phyloP scores from a whole-genome alignment of 2,113 vertebrate genomes.

The Ondatra zibethicus region DNA sequence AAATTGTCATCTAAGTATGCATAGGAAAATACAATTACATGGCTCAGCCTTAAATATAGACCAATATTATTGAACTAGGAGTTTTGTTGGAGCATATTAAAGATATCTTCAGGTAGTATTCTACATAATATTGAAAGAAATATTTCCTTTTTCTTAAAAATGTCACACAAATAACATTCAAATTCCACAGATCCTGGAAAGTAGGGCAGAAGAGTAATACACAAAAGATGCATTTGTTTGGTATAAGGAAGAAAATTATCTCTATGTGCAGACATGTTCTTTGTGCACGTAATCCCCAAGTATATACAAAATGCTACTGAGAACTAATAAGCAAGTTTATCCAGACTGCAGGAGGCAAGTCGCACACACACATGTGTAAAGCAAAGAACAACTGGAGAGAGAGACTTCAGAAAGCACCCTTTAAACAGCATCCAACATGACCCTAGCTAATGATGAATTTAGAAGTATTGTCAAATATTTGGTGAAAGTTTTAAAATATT shows the following conservation, averaged over 20 bases:
- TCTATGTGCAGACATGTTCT: slow-evolving; percentile 14
- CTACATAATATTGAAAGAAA: not conserved
- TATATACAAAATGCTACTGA: not conserved
- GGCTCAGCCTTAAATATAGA: not conserved
- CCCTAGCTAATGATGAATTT: not conserved
- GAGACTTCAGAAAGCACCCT: not conserved
- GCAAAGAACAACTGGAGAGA: not conserved
- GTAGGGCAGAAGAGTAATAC: not conserved
- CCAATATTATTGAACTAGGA: not conserved
- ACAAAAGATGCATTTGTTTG: not conserved
- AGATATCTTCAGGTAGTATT: not conserved
- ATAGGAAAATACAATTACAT: not conserved
- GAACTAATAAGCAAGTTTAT: slow-evolving; percentile 7
- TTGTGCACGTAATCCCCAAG: not conserved
- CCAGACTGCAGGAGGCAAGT: not conserved
- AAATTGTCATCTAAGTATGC: not conserved
- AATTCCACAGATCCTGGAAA: not conserved
- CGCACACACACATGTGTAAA: not conserved
- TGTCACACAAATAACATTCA: not conserved
- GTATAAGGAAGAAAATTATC: not conserved
- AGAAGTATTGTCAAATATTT: slow-evolving; percentile 8
- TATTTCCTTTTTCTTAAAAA: not conserved
- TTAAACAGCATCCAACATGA: not conserved
- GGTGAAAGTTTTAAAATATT: not conserved
- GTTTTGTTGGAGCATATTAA: not conserved